Percentiles rank a stretch among this genome's conserved stretches.
phyloP scores from a whole-genome alignment of 35 echinoderm and acorn worm species.

The Hemicentrotus pulcherrimus region DNA sequence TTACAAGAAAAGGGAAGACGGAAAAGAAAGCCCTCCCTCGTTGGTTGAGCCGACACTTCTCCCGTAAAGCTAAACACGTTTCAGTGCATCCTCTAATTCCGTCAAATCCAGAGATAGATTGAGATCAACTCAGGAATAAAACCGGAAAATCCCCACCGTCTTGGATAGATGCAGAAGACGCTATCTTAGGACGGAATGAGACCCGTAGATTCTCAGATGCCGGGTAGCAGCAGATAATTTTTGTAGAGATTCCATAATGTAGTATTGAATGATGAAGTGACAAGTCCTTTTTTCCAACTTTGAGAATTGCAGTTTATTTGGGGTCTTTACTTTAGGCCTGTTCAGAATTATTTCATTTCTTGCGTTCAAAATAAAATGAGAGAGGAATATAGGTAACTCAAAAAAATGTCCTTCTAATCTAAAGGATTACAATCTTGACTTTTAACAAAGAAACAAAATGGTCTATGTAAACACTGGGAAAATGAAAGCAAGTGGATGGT shows the following conservation, averaged over 20 bases:
- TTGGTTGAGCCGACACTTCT: not conserved
- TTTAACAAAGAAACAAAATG: too few relatives aligned
- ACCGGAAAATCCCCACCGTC: not conserved
- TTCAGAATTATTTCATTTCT: too few relatives aligned
- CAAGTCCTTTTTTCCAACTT: not conserved
- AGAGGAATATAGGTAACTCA: too few relatives aligned
- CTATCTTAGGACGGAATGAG: not conserved
- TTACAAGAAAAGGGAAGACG: not conserved
- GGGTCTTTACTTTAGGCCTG: too few relatives aligned
- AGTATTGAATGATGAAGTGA: not conserved
- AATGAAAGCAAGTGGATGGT: too few relatives aligned
- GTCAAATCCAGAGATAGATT: not conserved
- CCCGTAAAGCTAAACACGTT: constrained; percentile 11
- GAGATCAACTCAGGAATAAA: not conserved
- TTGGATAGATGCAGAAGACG: not conserved
- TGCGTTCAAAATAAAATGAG: too few relatives aligned
- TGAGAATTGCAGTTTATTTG: not conserved
- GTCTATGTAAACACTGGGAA: too few relatives aligned
- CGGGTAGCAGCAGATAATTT: not conserved
- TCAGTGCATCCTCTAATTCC: not conserved
- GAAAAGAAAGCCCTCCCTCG: not conserved
- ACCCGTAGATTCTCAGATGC: not conserved
- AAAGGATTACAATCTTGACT: too few relatives aligned
- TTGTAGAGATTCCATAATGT: not conserved
- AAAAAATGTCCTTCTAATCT: too few relatives aligned